Conservation (phyloP, 2,888 invertebrate genomes). For the Bursaphelenchus okinawaensis region DNA sequence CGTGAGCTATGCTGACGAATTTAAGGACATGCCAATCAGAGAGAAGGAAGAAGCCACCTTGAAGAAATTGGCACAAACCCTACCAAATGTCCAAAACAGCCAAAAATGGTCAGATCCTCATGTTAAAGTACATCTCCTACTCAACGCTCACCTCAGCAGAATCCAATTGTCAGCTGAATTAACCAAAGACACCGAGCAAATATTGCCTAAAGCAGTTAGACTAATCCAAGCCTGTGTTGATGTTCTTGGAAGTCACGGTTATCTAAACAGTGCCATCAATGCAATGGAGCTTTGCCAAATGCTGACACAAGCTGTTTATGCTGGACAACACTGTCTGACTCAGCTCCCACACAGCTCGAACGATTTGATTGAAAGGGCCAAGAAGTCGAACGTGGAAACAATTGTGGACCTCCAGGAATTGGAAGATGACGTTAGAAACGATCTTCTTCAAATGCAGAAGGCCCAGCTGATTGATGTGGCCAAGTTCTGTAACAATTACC, state of each 20-base stretch:
- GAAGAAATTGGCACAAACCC: conserved; percentile 61
- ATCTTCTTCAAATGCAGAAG: conserved; percentile 68
- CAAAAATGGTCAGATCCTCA: conserved; percentile 92
- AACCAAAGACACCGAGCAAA: conserved; percentile 86
- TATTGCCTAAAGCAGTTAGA: conserved; percentile 67
- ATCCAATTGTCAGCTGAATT: conserved; percentile 90
- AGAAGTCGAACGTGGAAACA: conserved; percentile 77
- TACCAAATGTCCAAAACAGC: conserved; percentile 69
- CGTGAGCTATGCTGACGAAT: conserved; percentile 93
- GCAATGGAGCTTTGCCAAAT: conserved; percentile 99
- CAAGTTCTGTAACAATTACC: conserved; percentile 95
- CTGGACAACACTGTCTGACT: conserved; percentile 90
- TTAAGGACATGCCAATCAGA: conserved; percentile 83
- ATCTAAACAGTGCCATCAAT: conserved; percentile 94
- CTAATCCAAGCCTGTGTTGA: conserved; percentile 76
- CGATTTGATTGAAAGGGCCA: conserved; percentile 82
- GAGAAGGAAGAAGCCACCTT: conserved; percentile 90
- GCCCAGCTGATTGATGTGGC: conserved; percentile 94
- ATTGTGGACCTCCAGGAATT: conserved; percentile 93
- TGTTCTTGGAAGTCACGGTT: conserved; percentile 85
- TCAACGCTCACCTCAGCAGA: conserved; percentile 91
- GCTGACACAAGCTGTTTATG: conserved; percentile 99
- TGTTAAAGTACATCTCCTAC: conserved; percentile 81
- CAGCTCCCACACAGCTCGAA: conserved; percentile 89
- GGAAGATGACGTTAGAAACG: conserved; percentile 72